Conservation (phyloP, 2,888 invertebrate genomes). For the Eupithecia abbreviata region DNA sequence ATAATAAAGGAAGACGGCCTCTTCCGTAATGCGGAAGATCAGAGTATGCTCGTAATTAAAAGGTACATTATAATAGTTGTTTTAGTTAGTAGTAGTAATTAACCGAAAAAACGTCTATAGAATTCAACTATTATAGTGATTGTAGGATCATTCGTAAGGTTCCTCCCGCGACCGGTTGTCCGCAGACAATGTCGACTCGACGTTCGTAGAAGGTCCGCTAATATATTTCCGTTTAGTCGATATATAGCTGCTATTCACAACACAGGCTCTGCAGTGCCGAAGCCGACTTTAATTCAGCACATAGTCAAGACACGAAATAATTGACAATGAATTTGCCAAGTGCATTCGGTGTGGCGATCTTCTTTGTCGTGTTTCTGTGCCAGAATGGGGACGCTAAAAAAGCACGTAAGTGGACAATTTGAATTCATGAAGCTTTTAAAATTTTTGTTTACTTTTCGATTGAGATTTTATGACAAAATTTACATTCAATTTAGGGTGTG, state of each 20-base stretch:
- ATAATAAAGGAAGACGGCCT: neutral
- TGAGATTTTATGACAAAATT: neutral
- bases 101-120: neutral
- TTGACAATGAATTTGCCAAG: slow-evolving; percentile 58
- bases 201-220: slow-evolving; percentile 55
- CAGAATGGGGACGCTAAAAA: slow-evolving; percentile 59
- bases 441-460: neutral
- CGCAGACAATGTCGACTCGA: slow-evolving; percentile 47
- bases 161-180: slow-evolving; percentile 37
- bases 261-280: slow-evolving; percentile 56
- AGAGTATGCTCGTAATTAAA: neutral
- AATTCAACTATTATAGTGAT: neutral
- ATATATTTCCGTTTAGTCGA: slow-evolving; percentile 64
- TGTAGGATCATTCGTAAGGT: neutral
- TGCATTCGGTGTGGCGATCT: slow-evolving; percentile 51
- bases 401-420: slow-evolving; percentile 64
- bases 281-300: slow-evolving; percentile 57
- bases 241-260: slow-evolving; percentile 65
- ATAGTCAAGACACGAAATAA: slow-evolving; percentile 40
- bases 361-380: slow-evolving; percentile 50
- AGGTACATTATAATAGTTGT: neutral
- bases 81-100: neutral
- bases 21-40: neutral
- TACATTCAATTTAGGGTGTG: neutral
- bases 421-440: slow-evolving; percentile 10